Evolutionary conservation across 2,888 invertebrate genomes (phyloP), one percentile per base, ranked within the genome.

Genomic region (Galerucella pusilla): DNA sequence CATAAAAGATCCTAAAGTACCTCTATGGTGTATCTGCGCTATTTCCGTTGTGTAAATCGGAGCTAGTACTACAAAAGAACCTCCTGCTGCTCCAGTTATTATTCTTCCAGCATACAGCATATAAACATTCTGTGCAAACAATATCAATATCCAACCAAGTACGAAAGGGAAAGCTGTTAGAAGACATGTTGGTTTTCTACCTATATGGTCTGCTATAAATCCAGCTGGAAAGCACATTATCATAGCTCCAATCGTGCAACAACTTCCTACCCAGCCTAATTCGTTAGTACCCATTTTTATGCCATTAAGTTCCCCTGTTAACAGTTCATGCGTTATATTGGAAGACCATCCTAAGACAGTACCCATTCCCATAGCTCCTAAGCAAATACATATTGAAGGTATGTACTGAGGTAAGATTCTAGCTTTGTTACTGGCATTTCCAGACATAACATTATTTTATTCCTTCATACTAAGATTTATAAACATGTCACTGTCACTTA

Each of bases 1-100:
- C 85, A 96, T 95, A 84, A 93, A 95, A 60, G 95, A 79, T 10
- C 97, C 97, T 0, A 97, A 88, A 0, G 93, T 91, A 0, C 97
- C 97, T 74, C 97, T 90, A 81, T 96, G 93, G 28, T 93, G 92
- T 78, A 92, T 94, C 80, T 96, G 93, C 0, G 96, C 92, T 66
- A 96, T 96, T 89, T 98, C 97, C 59, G 93, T 94, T 1, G 94
- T 94, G 85, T 96, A 96, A 78, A 96, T 91, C 0, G 97, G 97
- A 0, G 94, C 94, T 0, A 94, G 92, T n/a, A 96, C 92, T 81
- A 94, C 95, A 83, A 94, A 94, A 0, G 95, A 93, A 28, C 96
- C 96, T 46, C 93, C 93, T 14, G 93, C 92, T 42, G 94, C 84
- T 54, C 96, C 96, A 14, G 80, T 65, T 85, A 94, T 88, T 65